Evolutionary conservation across 2,888 invertebrate species (phyloP).

Genomic region (Lottia scabra): DNA sequence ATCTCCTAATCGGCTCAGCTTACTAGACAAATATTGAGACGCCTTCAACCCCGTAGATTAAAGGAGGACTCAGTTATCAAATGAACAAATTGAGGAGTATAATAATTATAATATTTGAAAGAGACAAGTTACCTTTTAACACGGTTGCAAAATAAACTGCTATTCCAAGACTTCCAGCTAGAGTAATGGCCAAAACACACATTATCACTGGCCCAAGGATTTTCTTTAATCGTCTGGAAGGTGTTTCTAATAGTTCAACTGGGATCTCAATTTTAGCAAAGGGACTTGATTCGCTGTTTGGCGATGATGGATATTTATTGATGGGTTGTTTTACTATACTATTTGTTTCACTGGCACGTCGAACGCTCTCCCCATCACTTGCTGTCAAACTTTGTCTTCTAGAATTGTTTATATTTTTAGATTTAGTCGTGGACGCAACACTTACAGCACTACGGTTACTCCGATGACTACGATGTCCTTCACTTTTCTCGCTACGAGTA

Average conservation of each 20-base stretch:
- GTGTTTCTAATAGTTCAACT: constrained; percentile 18
- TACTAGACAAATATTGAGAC: too few relatives aligned
- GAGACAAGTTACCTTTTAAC: constrained; percentile 45
- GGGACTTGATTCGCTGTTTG: background rate
- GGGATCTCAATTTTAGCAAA: constrained; percentile 28
- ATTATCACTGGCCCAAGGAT: constrained; percentile 43
- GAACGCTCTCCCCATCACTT: background rate
- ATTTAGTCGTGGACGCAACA: background rate
- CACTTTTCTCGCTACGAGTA: background rate
- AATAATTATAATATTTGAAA: too few relatives aligned
- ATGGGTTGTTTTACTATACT: background rate
- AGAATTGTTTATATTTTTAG: background rate
- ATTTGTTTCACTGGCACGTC: background rate
- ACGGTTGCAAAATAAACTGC: constrained; percentile 57
- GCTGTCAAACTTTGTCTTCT: background rate
- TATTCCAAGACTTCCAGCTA: constrained; percentile 49
- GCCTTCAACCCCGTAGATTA: too few relatives aligned
- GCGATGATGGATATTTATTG: background rate
- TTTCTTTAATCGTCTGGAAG: constrained; percentile 19
- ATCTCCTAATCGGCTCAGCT: too few relatives aligned
- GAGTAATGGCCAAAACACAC: constrained; percentile 42
- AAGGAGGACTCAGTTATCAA: too few relatives aligned
- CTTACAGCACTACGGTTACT: background rate
- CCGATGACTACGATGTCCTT: background rate
- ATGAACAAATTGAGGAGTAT: too few relatives aligned